Evolutionary conservation across 2,797 vertebrate genomes (phyloP), one percentile per base, ranked within the genome.

Genomic region (Anabacerthia variegaticeps): DNA sequence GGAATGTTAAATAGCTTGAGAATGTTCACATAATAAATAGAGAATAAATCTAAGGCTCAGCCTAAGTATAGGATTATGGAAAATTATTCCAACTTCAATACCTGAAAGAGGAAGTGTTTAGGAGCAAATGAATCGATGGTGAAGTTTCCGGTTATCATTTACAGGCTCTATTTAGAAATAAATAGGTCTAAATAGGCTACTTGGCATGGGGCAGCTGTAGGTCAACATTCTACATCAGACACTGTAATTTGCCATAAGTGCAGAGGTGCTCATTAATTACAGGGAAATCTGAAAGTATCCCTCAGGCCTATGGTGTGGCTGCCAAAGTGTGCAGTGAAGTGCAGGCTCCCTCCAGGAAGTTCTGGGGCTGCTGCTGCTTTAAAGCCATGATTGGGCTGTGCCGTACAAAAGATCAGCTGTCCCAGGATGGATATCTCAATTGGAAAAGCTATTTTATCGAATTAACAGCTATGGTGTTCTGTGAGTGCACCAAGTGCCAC

Each of bases 81-180:
- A 97, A 97, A 97, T 95, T 86, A 83, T 92, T 96, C 95, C 91
- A 97, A 96, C 94, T 96, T 95, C 93, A 92, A 73, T 92, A 97
- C 96, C 96, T 95, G 93, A 95, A 97, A 97, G 95, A 96, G 96
- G 97, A 98, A 97, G 97, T 89, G 7, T 96, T 97, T 96, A 96
- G 97, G 89, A 97, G 85, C 81, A 93, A 97, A 97, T 87, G 95
- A 97, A 98, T 98, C 97, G 97, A 98, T 95, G 93, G 77, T 44
- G 91, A 98, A 97, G 95, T 97, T 98, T 97, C 96, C 89, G 94
- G 95, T 97, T 97, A 98, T 95, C 95, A 94, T 97, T 98, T 97
- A 97, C 92, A 97, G 95, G 91, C 96, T 97, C 96, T 96, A 96
- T 97, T 96, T 93, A 96, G 97, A 96, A 97, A 97, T 97, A 98